Base-by-base conservation (phyloP, 2,797 vertebrate genomes). In the Anisognathus igniventris region DNA sequence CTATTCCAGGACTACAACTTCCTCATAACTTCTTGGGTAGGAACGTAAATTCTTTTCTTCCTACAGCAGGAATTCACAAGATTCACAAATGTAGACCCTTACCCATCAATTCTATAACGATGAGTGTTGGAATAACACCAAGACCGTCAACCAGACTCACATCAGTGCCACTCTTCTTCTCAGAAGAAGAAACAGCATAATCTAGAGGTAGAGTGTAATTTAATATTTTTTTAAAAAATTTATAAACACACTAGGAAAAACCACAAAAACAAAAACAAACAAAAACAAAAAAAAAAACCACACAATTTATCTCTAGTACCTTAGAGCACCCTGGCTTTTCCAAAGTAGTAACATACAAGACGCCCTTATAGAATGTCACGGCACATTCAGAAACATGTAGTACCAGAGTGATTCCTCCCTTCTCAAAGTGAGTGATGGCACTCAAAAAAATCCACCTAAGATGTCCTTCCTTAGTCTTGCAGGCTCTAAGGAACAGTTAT, bases 221-320 rank as follows among this genome's bases (percentile, higher is more conserved):
- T 33, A 51, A 15, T 10, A 12, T 10, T 62, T 67, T 12, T 42
- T 7, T 4, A 5, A 17, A 39, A 14, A 25, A 14, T 6, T 8
- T 20, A 27, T 11, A 28, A 62, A 30, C 13, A 39, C 6, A 25
- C 12, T 14, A 51, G 22, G 8, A 40, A 89, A 77, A 70, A 25
- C 8, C 2, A 4, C 28, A 37, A 17, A n/a, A 12, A 35, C 3
- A 39, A 4, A 13, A 4, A 25, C 9, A 14, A 68, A n/a, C 25
- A 53, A 30, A 12, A 0, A 14, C 15, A 11, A 0, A 3, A 3
- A 30, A 30, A 51, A 28, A 14, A 0, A 9, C 4, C 15, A 11
- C 31, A 54, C 20, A 4, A 53, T 33, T 64, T 68, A 25, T 11
- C 8, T 53, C 31, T 53, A 48, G 5, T 40, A 74, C 11, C 35